Percentiles rank a stretch among this genome's conserved stretches.
phyloP scores from a whole-genome alignment of 1,140 invertebrate species.

The Drosophila lacteicornis region DNA sequence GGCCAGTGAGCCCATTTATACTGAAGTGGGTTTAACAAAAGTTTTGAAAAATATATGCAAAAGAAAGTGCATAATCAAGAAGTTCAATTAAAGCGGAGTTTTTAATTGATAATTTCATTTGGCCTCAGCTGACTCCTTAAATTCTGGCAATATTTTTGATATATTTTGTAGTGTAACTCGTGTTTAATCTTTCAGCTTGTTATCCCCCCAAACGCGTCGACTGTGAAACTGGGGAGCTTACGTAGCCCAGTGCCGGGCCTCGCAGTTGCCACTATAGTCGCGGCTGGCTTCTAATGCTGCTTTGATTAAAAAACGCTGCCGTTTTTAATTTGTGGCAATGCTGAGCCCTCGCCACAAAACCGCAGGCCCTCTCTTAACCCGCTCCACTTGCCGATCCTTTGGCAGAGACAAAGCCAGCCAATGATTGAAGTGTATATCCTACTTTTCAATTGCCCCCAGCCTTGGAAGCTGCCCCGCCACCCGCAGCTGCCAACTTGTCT shows the following conservation, averaged over 20 bases:
- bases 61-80: neutral
- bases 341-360: constrained; percentile 33
- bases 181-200: neutral
- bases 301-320: constrained; percentile 82
- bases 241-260: constrained; percentile 24
- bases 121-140: neutral
- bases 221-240: constrained; percentile 2
- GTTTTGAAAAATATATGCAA: too few species aligned
- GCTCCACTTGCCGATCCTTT: constrained; percentile 57
- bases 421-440: constrained; percentile 82
- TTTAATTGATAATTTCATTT: too few species aligned
- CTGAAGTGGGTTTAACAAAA: neutral
- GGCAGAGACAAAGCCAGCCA: constrained; percentile 76
- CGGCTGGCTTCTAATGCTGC: constrained; percentile 64
- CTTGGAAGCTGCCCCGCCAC: constrained; percentile 31
- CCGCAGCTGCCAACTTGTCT: constrained; percentile 44
- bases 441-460: constrained; percentile 76
- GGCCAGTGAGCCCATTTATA: neutral
- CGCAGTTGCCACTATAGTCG: constrained; percentile 24
- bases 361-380: constrained; percentile 24
- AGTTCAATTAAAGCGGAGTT: too few species aligned
- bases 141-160: too few species aligned
- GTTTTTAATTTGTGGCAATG: constrained; percentile 79
- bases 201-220: neutral
- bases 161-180: neutral